Percentiles rank a stretch among this genome's conserved stretches.
Conservation (phyloP, 1,140 invertebrate species). For the Zaprionus kolodkinae region DNA sequence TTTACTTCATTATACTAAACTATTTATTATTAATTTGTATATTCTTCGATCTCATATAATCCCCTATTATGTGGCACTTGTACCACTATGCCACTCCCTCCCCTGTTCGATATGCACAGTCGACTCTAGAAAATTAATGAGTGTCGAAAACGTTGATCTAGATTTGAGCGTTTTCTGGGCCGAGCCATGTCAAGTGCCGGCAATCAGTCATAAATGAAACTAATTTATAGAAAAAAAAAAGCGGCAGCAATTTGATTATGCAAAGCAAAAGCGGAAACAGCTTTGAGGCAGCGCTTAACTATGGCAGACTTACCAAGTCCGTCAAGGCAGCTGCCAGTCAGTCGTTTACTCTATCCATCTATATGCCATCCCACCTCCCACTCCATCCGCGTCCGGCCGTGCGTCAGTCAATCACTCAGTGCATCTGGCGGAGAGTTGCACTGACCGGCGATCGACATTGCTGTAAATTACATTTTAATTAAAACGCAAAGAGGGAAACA, state of each 20-base stretch:
- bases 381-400: slow-evolving; percentile 3
- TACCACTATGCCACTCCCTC: neutral
- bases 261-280: slow-evolving; percentile 34
- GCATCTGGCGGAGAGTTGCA: slow-evolving; percentile 40
- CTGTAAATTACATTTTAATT: slow-evolving; percentile 81
- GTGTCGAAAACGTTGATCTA: slow-evolving; percentile 24
- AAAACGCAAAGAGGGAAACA: slow-evolving; percentile 55
- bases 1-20: no score
- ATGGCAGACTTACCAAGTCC: slow-evolving; percentile 16
- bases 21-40: neutral
- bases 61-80: neutral
- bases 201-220: slow-evolving; percentile 44
- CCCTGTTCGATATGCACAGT: neutral
- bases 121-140: slow-evolving; percentile 32
- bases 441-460: slow-evolving; percentile 43
- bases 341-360: neutral
- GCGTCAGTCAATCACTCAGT: slow-evolving; percentile 45
- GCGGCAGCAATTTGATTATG: slow-evolving; percentile 46
- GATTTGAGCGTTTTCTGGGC: slow-evolving; percentile 7
- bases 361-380: neutral
- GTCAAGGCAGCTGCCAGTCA: slow-evolving; percentile 3
- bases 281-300: slow-evolving; percentile 11
- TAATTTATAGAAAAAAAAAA: slow-evolving; percentile 40
- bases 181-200: slow-evolving; percentile 18
- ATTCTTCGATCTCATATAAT: neutral